These are phyloP conservation scores for Trialeurodes vaporariorum DNA, from an alignment of 1,140 invertebrate genomes.

Conservation along the genomic window DNA sequence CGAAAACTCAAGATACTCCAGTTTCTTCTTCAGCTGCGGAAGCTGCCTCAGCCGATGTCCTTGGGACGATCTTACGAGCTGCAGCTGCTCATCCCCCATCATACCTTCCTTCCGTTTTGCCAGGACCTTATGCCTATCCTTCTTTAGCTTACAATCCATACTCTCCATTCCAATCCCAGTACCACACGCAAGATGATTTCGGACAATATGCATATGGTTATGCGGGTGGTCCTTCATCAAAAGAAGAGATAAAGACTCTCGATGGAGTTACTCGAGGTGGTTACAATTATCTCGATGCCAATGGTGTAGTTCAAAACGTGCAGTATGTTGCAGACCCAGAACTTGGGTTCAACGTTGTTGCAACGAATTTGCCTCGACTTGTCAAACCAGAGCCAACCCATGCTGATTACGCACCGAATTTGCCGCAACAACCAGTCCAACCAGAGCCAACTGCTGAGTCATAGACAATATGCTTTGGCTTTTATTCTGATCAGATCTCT, in stretches of 20 bases:
- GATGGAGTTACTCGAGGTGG: constrained; percentile 53
- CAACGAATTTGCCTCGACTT: constrained; percentile 47
- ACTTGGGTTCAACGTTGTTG: constrained; percentile 49
- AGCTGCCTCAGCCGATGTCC: background rate
- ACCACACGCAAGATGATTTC: constrained; percentile 40
- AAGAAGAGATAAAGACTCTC: constrained; percentile 38
- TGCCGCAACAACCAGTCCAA: too few species aligned
- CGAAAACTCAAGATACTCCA: too few species aligned
- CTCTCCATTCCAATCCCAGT: too few species aligned
- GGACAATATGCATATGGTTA: constrained; percentile 43
- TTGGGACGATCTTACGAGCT: background rate
- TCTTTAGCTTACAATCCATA: too few species aligned
- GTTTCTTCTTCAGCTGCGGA: too few species aligned
- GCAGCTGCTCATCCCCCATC: background rate
- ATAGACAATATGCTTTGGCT: too few species aligned
- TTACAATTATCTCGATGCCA: constrained; percentile 56
- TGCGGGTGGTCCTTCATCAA: constrained; percentile 36
- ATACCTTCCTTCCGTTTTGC: too few species aligned
- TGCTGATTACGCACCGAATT: too few species aligned
- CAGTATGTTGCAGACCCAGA: constrained; percentile 50
- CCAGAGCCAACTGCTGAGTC: too few species aligned
- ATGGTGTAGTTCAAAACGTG: constrained; percentile 51
- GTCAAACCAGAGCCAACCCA: too few species aligned
- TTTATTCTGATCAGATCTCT: too few species aligned
- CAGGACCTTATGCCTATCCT: too few species aligned